Evolutionary conservation across 2,797 vertebrate genomes (phyloP), one percentile per base, ranked within the genome.

Genomic region (Champsocephalus esox): DNA sequence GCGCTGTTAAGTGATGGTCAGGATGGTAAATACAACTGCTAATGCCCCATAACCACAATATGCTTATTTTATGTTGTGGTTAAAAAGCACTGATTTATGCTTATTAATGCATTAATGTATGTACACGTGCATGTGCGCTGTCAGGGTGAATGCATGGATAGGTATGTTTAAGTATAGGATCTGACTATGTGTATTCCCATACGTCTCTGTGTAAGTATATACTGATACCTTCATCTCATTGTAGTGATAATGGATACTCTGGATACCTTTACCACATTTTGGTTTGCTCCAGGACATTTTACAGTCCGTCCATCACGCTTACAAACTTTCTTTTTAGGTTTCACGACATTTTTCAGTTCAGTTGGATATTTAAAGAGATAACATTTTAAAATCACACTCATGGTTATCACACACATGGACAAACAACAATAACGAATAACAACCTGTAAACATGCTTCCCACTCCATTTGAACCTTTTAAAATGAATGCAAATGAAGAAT

Each of bases 1-100:
- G 69, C 48, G 17, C 86, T 88, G 86, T 90, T 91, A 91, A 93
- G 89, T 89, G 89, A 83, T 89, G 85, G 86, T 84, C 82, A 87
- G 84, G 86, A 82, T 83, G 77, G 92, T 93, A 93, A 93, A 85
- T 93, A 93, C 82, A 91, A 78, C 66, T 75, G 71, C 83, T 92
- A 91, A 91, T 90, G 88, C 72, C 34, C 51, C 59, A 45, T 87
- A 84, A 92, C 87, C 81, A 88, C 83, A 81, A 82, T 73, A 82
- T 80, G 61, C 66, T 76, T 73, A 77, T 84, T 86, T 82, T 77
- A 83, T 87, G 76, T 86, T 86, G 90, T 83, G 85, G 81, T 87
- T 87, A 81, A 81, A 86, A 87, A 70, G 44, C 55, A 70, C 78
- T 82, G 69, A 88, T 87, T 85, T 85, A 83, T 86, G 63, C 77